Conservation (phyloP, 2,888 invertebrate genomes). For the Eueremaeus valkanovi region DNA sequence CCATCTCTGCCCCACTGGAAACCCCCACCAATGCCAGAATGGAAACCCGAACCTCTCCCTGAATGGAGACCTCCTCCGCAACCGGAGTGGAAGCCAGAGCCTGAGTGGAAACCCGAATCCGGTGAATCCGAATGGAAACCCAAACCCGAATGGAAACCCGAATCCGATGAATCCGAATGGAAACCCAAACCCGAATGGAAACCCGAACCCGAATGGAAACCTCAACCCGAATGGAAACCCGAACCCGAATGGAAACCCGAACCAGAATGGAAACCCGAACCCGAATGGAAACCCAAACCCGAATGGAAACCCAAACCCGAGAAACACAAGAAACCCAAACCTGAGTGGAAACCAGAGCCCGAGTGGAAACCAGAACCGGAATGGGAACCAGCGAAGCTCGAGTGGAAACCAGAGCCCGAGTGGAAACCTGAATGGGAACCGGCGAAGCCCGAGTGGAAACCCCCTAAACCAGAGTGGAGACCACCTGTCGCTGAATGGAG, state of each 20-base stretch:
- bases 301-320: too few species aligned
- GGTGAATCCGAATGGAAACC: too few species aligned
- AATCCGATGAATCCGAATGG: not conserved
- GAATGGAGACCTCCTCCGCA: too few species aligned
- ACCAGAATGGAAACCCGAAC: too few species aligned
- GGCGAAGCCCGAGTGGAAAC: not conserved
- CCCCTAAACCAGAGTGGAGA: not conserved
- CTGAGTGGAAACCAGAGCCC: not conserved
- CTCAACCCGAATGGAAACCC: not conserved
- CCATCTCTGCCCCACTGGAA: not conserved
- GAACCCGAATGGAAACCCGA: too few species aligned
- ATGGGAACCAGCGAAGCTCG: not conserved
- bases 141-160: not conserved
- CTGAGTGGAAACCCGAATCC: not conserved
- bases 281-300: too few species aligned
- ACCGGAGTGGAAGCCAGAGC: not conserved
- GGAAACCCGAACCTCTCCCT: not conserved
- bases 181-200: not conserved
- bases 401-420: too few species aligned
- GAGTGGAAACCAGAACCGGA: not conserved
- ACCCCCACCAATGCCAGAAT: too few species aligned
- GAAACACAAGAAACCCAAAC: too few species aligned
- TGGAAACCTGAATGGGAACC: not conserved
- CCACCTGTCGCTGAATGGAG: not conserved
- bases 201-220: not conserved